phyloP scores from a whole-genome alignment of 2,113 vertebrate genomes.

The sheep (Ovis aries) region DNA sequence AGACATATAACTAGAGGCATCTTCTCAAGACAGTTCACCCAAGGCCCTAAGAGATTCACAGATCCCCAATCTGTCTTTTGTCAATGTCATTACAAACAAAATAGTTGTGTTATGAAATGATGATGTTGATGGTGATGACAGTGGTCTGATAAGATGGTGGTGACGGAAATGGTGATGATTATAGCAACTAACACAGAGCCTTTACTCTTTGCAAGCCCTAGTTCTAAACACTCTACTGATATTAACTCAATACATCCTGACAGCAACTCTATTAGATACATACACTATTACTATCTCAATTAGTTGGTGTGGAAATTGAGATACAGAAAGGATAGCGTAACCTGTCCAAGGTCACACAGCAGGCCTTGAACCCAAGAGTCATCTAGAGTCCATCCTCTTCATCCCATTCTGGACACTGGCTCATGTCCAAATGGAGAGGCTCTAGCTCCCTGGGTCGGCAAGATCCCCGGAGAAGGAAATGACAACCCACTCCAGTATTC shows the following conservation, averaged over 20 bases:
- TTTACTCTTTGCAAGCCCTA: not conserved
- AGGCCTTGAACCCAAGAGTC: not conserved
- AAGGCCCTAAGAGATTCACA: not conserved
- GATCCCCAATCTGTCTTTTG: not conserved
- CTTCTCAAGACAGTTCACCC: not conserved
- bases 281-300: too few species aligned
- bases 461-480: not conserved
- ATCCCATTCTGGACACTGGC: not conserved
- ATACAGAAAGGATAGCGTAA: not conserved
- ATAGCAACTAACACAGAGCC: not conserved
- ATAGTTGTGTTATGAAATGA: not conserved
- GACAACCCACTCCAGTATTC: not conserved
- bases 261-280: too few species aligned
- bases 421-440: too few species aligned
- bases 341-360: not conserved
- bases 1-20: not conserved
- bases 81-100: not conserved
- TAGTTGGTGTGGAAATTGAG: not conserved
- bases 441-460: not conserved
- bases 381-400: not conserved
- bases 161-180: not conserved
- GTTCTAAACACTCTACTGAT: not conserved
- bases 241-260: not conserved
- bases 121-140: not conserved
- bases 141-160: not conserved